Conservation (phyloP, 2,888 invertebrate genomes). For the Spialia ferax region DNA sequence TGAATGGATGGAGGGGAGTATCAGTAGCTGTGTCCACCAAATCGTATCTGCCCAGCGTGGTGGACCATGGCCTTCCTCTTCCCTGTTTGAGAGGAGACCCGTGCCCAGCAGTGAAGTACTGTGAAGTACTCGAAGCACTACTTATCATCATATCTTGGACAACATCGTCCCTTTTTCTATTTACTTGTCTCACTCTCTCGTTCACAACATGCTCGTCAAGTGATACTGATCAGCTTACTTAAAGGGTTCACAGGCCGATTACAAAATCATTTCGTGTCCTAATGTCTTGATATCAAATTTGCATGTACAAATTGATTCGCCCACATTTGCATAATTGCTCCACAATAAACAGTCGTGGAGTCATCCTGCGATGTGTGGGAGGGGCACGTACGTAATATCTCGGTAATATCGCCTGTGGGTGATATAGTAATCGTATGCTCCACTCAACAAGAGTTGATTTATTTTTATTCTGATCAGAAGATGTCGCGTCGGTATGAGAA, state of each 20-base stretch:
- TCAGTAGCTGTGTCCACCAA: too few species aligned
- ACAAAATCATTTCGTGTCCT: slow-evolving; percentile 9
- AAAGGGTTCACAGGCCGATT: neutral
- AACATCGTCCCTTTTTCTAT: too few species aligned
- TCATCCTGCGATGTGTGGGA: slow-evolving; percentile 30
- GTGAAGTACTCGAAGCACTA: too few species aligned
- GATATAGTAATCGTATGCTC: slow-evolving; percentile 36
- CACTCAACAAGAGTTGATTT: slow-evolving; percentile 2
- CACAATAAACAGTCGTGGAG: slow-evolving; percentile 36
- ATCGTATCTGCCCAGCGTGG: too few species aligned
- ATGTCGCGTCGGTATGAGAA: neutral
- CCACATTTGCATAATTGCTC: slow-evolving; percentile 38
- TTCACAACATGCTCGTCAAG: too few species aligned
- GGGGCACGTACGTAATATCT: slow-evolving; percentile 8
- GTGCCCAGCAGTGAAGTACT: too few species aligned
- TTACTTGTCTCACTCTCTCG: too few species aligned
- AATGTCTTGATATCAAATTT: slow-evolving; percentile 37
- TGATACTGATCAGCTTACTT: neutral
- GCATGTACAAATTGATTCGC: slow-evolving; percentile 39
- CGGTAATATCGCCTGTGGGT: slow-evolving; percentile 19
- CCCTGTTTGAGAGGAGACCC: too few species aligned
- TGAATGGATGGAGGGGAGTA: too few species aligned
- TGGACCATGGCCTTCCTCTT: too few species aligned
- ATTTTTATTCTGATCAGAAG: neutral
- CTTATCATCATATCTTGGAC: too few species aligned